A percentile compares a stretch with the other conserved stretches of the same genome.
These are phyloP conservation scores for Athene cunicularia DNA, from an alignment of 2,113 vertebrate genomes.

Conservation along the genomic window DNA sequence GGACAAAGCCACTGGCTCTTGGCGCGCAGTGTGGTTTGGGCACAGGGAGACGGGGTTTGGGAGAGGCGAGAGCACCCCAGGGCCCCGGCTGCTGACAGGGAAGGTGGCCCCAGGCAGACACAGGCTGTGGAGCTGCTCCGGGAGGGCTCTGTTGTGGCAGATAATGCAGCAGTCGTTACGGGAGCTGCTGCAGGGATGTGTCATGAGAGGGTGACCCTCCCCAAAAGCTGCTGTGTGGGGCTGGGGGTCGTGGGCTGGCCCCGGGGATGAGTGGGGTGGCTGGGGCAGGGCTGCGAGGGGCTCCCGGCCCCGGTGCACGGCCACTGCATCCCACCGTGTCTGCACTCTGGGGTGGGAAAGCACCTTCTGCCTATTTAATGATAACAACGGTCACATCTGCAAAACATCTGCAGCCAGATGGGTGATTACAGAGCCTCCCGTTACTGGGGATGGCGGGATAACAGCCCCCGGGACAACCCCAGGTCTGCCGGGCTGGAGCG, in stretches of 20 bases:
- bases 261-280: rapidly evolving
- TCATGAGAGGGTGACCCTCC: not conserved
- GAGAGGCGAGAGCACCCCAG: not conserved
- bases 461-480: rapidly evolving
- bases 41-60: rapidly evolving
- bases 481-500: rapidly evolving
- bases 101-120: not conserved
- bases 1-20: not conserved
- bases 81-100: not conserved
- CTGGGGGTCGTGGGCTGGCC: not conserved
- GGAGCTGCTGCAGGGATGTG: not conserved
- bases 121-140: rapidly evolving
- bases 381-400: not conserved
- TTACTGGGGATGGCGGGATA: rapidly evolving
- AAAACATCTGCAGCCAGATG: not conserved
- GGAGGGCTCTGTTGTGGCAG: not conserved
- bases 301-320: rapidly evolving
- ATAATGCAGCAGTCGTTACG: rapidly evolving
- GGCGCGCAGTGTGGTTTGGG: rapidly evolving
- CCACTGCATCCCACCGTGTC: not conserved
- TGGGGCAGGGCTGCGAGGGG: rapidly evolving
- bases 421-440: rapidly evolving
- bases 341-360: rapidly evolving
- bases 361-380: not conserved
- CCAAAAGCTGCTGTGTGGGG: not conserved